These are phyloP conservation scores for Hartigia nigra DNA, from an alignment of 2,888 invertebrate species.

Conservation along the genomic window DNA sequence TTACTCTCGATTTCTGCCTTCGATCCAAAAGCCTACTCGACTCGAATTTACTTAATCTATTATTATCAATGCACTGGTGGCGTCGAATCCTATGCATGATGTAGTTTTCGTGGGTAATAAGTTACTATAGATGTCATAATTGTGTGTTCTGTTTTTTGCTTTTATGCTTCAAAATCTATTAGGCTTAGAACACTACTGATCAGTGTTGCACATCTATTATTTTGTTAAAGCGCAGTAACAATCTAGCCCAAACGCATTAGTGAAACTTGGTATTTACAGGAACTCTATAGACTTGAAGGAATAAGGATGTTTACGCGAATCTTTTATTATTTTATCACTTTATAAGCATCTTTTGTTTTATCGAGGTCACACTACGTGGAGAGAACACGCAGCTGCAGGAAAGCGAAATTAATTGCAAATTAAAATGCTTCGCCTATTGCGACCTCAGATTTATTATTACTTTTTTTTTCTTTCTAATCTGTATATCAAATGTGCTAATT, in stretches of 20 bases:
- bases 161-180: constrained; percentile 2
- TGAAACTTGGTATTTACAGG: background rate
- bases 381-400: background rate
- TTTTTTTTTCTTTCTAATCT: constrained; percentile 4
- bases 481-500: constrained; percentile 5
- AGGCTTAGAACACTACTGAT: background rate
- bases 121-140: background rate
- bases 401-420: background rate
- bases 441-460: background rate
- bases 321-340: background rate
- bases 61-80: background rate
- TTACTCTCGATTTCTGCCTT: background rate
- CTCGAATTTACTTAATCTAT: background rate
- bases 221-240: background rate
- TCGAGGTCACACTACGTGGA: background rate
- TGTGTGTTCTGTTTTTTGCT: background rate
- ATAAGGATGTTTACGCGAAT: background rate
- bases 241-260: background rate
- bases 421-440: background rate
- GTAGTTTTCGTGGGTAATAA: background rate
- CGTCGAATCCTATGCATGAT: background rate
- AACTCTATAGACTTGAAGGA: background rate
- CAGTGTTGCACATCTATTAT: background rate
- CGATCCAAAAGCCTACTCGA: background rate
- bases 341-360: background rate